Evolutionary conservation across 1,140 invertebrate species (phyloP), one percentile per base, ranked within the genome.

Genomic region (Amyelois transitella): DNA sequence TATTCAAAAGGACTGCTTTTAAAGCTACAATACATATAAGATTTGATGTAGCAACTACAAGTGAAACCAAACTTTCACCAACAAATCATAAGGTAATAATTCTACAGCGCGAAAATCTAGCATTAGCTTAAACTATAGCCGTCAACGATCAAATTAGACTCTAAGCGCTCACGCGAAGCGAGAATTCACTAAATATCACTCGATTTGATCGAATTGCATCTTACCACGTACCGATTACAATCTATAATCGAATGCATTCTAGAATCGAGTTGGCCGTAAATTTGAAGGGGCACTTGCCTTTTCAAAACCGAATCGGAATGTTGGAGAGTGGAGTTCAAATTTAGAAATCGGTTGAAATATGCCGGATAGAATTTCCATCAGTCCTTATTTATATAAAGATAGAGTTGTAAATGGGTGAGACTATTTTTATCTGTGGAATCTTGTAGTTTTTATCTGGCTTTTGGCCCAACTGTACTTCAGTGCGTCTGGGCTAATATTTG

Each of bases 251-350:
- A 20, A 43, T 57, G 63, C 50, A 56, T 59, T 49, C 55, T 38
- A 50, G 48, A 62, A 60, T 59, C 60, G 64, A 67, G 66, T 60
- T 69, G 64, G 55, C 63, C 64, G 68, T 72, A 77, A 80, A 77
- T 80, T 78, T 75, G 68, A 77, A 82, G 70, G 75, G 75, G 67
- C 75, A 77, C 77, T 80, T 68, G 77, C 63, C 77, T 77, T 77
- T 79, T 77, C 75, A 75, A 80, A 78, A 77, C 74, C 74, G 74
- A 77, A 77, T 75, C 72, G 73, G 75, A 72, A 80, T 77, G 72
- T 64, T 62, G 68, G 54, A 51, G 72, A 75, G 76, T 74, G 60
- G 66, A 60, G 69, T 75, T 73, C 72, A 82, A 77, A 78, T 80
- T 82, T 79, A 79, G 76, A 69, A 69, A 58, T 58, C 53, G 60